Conservation (phyloP, 2,113 vertebrate species). For the Passer domesticus region DNA sequence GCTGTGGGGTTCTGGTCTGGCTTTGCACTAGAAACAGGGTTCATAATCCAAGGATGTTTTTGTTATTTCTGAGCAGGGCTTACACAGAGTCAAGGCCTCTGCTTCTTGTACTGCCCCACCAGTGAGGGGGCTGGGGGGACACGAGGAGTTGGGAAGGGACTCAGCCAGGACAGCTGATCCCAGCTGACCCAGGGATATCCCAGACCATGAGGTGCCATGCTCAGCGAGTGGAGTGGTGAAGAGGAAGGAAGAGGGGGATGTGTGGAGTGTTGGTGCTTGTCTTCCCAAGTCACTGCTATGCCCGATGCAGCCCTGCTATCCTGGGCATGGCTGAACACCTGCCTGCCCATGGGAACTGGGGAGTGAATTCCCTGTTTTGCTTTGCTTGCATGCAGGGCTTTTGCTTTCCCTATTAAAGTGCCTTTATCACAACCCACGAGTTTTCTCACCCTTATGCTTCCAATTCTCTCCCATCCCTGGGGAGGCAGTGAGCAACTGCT, state of each 20-base stretch:
- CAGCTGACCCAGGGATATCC: background rate
- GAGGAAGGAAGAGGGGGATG: background rate
- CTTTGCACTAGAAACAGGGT: background rate
- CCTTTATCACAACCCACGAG: background rate
- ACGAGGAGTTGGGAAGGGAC: background rate
- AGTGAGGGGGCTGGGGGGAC: background rate
- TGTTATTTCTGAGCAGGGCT: background rate
- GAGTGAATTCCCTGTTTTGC: background rate
- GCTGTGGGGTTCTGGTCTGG: background rate
- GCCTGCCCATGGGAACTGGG: background rate
- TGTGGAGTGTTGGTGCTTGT: background rate
- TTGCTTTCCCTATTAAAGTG: background rate
- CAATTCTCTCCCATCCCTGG: fast-evolving
- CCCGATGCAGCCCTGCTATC: background rate
- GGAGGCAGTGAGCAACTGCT: background rate
- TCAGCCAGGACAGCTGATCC: background rate
- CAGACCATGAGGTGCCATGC: background rate
- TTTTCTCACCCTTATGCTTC: background rate
- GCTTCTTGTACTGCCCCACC: background rate
- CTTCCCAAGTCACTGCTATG: background rate
- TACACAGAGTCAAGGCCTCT: background rate
- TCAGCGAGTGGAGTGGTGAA: background rate
- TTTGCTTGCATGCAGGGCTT: background rate
- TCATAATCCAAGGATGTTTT: background rate
- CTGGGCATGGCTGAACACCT: background rate